Evolutionary conservation across 2,113 vertebrate species (phyloP), one percentile per base, ranked within the genome.

Genomic region (Coregonus clupeaformis): DNA sequence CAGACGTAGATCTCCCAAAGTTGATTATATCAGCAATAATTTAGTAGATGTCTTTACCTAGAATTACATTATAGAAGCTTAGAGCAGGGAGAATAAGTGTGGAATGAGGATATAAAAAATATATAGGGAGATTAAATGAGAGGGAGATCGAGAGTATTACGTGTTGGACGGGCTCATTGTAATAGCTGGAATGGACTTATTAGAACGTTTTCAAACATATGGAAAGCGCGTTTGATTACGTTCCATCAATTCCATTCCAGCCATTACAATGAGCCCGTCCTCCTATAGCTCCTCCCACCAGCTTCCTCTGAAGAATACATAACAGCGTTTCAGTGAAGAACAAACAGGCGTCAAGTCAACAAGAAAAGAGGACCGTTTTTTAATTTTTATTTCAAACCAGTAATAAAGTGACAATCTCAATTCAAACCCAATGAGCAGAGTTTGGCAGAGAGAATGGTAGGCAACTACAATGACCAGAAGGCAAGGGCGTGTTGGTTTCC

Each of bases 321-420:
- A 42, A 42, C 7, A 42, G 36, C 11, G 36, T 42, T 42, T 42
- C 36, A 42, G 36, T 42, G 36, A 42, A 42, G 36, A 42, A 42
- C 36, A 42, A 68, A 3, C 64, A 68, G 22, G n/a, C 32, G 24
- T 6, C 49, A 42, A 62, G 22, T 52, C 67, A 52, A 49, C 13
- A 76, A 14, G 71, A 30, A 80, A 90, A 84, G 76, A 86, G 64
- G 69, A 86, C 80, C 27, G n/a, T n/a, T n/a, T n/a, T n/a, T n/a
- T n/a, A 84, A 85, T 87, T 84, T 91, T 91, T 89, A 92, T 91
- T 92, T 91, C 73, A 79, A 89, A 86, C 63, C 68, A 72, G 84
- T 86, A 86, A 83, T 75, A 88, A 89, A 90, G 73, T 84, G 84
- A 86, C 82, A 82, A 82, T 87, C 79, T 86, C 75, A 67, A 78